Base-by-base conservation (phyloP, 2,113 vertebrate species). In the Seriola rivoliana region DNA sequence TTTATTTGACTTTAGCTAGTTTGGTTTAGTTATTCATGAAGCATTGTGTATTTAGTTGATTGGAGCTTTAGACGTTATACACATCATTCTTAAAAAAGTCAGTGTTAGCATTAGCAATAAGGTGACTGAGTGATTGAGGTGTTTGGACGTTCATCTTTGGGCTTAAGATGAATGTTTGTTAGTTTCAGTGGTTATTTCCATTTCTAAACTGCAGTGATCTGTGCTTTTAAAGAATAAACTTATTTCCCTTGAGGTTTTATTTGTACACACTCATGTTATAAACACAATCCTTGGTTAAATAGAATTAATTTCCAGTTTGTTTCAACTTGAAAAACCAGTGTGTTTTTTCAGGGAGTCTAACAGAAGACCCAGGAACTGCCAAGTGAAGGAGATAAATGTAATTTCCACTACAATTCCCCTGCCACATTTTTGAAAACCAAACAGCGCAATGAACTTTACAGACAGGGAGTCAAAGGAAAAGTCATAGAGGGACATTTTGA, bases 311-410 rank as follows among this genome's bases (percentile, higher is more conserved):
- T 75, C 70, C 58, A 71, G 84, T 74, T 85, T 23, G 54, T 78
- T 69, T 77, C 38, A 36, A 87, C 29, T 79, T 55, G 29, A 70
- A 78, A 65, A 71, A 16, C 38, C 64, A 17, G 62, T 44, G 71
- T 69, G 72, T 82, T 82, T 66, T 34, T 64, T 78, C 46, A 25
- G 55, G 63, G 80, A 85, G 77, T 79, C 67, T 46, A 40, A 21
- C 55, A 75, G 12, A 71, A 84, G 80, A 42, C 70, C 73, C 74
- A 73, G 78, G 82, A 84, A 75, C 78, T 78, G 74, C 77, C 85
- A 81, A 36, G 40, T 81, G 69, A 84, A 74, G 77, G 55, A 38
- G 75, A 80, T 60, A 71, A 82, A 84, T 82, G 81, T 71, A 68
- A 88, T 86, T 88, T 79, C 57, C 48, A 48, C 73, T 60, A 54